phyloP scores from a whole-genome alignment of 64 coral and sea anemone species.

The Actinia tenebrosa region DNA sequence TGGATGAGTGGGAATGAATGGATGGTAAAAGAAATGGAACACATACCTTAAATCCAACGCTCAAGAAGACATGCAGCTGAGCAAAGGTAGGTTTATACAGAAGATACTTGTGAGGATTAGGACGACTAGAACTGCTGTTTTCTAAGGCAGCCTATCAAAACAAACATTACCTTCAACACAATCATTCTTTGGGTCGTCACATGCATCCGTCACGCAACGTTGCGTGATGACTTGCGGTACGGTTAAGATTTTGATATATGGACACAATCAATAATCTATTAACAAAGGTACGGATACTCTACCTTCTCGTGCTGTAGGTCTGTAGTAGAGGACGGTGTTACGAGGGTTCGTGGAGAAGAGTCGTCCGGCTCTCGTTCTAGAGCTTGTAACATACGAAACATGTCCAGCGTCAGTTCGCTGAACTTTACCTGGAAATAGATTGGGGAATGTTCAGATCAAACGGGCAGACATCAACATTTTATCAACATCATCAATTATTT shows the following conservation, averaged over 20 bases:
- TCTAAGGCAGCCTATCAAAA: not conserved
- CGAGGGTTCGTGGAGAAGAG: constrained; percentile 56
- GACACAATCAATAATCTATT: no score
- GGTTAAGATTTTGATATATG: no score
- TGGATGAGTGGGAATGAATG: not conserved
- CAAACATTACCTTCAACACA: no score
- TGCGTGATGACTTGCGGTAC: no score
- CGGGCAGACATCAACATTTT: not conserved
- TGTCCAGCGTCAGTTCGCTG: constrained; percentile 95
- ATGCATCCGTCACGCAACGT: no score
- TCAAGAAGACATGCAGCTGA: constrained; percentile 86
- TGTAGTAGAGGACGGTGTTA: constrained; percentile 43
- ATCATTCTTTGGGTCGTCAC: no score
- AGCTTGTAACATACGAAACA: constrained; percentile 98
- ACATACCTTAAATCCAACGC: constrained; percentile 83
- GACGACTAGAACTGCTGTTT: constrained; percentile 23
- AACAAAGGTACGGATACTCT: no score
- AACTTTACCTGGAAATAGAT: constrained; percentile 76
- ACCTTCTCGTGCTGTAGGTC: constrained; percentile 16
- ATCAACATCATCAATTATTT: not conserved
- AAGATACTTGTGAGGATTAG: constrained; percentile 97
- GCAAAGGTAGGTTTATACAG: constrained; percentile 93
- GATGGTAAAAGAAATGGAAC: not conserved
- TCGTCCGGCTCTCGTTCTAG: constrained; percentile 89
- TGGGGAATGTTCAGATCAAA: not conserved